phyloP scores from a whole-genome alignment of 2,888 invertebrate species.

The Ethmia dodecea region DNA sequence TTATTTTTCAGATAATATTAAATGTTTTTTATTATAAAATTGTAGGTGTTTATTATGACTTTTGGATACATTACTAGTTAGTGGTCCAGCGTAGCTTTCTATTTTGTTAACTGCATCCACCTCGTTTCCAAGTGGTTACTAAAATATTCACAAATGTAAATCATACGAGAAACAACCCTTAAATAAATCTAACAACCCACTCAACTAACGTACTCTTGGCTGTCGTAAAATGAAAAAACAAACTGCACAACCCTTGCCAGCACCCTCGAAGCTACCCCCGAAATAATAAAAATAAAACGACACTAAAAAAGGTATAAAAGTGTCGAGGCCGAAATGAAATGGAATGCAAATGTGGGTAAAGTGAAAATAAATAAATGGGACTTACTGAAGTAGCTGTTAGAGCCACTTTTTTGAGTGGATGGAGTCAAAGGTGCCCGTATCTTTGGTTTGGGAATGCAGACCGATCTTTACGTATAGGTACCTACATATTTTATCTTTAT shows the following conservation, averaged over 20 bases:
- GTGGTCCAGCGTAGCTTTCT: too few relatives aligned
- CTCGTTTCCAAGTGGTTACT: too few relatives aligned
- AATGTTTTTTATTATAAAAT: too few relatives aligned
- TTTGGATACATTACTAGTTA: too few relatives aligned
- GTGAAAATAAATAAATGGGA: slow-evolving; percentile 37
- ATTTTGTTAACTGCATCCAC: too few relatives aligned
- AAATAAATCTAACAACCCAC: slow-evolving; percentile 15
- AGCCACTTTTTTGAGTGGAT: slow-evolving; percentile 13
- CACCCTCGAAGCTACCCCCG: slow-evolving; percentile 22
- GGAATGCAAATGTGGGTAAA: slow-evolving; percentile 63
- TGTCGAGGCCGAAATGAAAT: slow-evolving; percentile 61
- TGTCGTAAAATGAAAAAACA: slow-evolving; percentile 46
- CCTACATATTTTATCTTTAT: too few relatives aligned
- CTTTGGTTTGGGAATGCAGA: too few relatives aligned
- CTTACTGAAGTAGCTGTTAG: slow-evolving; percentile 6
- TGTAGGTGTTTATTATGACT: too few relatives aligned
- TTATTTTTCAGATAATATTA: too few relatives aligned
- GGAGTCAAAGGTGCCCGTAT: slow-evolving; percentile 3
- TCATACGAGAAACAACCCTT: slow-evolving; percentile 15
- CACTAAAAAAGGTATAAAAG: slow-evolving; percentile 58
- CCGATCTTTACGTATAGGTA: too few relatives aligned
- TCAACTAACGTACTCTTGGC: slow-evolving; percentile 27
- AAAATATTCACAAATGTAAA: too few relatives aligned
- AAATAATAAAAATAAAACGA: slow-evolving; percentile 56
- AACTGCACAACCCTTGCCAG: slow-evolving; percentile 40